These are phyloP conservation scores for Alosa sapidissima DNA, from an alignment of 2,797 vertebrate genomes.

Conservation along the genomic window DNA sequence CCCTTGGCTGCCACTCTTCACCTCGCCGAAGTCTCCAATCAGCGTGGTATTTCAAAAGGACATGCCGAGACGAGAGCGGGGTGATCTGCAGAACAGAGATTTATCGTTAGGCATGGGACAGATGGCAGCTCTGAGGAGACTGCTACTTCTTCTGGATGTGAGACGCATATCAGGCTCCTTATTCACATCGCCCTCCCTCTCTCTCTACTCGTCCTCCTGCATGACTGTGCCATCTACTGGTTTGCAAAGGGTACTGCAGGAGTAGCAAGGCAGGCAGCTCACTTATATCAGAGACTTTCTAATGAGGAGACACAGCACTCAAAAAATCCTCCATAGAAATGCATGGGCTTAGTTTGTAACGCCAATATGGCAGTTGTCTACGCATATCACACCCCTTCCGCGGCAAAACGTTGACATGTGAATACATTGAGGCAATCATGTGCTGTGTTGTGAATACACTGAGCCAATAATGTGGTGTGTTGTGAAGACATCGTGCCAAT, in stretches of 20 bases:
- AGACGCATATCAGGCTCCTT: background rate
- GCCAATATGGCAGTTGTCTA: too few species aligned
- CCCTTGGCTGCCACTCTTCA: background rate
- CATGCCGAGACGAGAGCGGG: background rate
- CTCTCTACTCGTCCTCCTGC: conserved; percentile 18
- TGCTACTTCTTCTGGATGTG: background rate
- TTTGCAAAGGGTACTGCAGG: background rate
- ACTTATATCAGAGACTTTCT: too few species aligned
- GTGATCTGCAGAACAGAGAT: background rate
- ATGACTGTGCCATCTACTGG: conserved; percentile 52
- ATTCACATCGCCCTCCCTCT: background rate
- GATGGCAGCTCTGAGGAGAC: conserved; percentile 4
- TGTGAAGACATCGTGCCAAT: too few species aligned
- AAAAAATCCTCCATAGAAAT: too few species aligned
- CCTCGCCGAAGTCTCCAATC: background rate
- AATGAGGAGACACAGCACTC: too few species aligned
- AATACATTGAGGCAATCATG: too few species aligned
- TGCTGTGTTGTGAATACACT: too few species aligned
- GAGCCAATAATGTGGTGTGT: too few species aligned
- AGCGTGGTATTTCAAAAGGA: background rate
- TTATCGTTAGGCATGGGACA: background rate
- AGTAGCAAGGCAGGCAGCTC: background rate
- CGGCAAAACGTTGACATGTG: too few species aligned
- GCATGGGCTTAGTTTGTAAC: too few species aligned
- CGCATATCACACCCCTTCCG: too few species aligned